Conservation (phyloP, 1,140 invertebrate genomes). For the Halesus radiatus region DNA sequence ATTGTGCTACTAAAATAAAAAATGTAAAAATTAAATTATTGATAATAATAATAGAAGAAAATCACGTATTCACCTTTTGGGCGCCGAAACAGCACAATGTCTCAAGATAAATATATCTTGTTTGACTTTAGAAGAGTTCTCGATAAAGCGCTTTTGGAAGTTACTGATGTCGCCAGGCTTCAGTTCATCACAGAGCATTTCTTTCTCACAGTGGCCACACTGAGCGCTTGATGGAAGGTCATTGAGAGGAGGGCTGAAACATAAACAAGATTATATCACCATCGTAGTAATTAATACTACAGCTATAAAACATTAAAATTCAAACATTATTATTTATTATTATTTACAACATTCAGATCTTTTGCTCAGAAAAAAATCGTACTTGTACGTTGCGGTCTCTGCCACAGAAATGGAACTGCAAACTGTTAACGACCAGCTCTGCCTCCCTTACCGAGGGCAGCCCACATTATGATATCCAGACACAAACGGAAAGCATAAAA, state of each 20-base stretch:
- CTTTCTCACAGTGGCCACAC: constrained; percentile 41
- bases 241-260: constrained; percentile 26
- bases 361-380: background rate
- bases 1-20: too few relatives aligned
- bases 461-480: too few relatives aligned
- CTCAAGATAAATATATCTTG: constrained; percentile 46
- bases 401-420: background rate
- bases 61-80: constrained; percentile 28
- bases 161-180: constrained; percentile 13
- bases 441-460: too few relatives aligned
- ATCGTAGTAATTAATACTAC: background rate
- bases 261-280: background rate
- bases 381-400: background rate
- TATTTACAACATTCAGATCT: background rate
- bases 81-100: constrained; percentile 42
- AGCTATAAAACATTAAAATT: background rate
- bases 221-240: constrained; percentile 33
- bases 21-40: too few relatives aligned
- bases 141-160: constrained; percentile 40
- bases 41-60: too few relatives aligned
- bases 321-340: background rate
- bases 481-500: too few relatives aligned
- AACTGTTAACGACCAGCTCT: too few relatives aligned
- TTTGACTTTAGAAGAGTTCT: constrained; percentile 40
- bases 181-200: constrained; percentile 31